Percentiles rank a stretch among this genome's conserved stretches.
Conservation (phyloP, 1,140 invertebrate species). For the Brachionus rubens region DNA sequence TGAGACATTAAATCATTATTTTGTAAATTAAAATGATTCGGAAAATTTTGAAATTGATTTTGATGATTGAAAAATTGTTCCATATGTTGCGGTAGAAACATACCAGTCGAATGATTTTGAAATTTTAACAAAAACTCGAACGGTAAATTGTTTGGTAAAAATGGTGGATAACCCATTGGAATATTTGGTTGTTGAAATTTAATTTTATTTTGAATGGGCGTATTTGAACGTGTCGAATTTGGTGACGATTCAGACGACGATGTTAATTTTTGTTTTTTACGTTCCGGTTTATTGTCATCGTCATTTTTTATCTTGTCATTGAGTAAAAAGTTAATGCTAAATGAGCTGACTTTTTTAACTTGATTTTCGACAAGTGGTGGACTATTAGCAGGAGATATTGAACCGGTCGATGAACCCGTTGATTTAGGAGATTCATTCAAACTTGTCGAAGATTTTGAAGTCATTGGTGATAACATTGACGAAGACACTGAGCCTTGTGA, state of each 20-base stretch:
- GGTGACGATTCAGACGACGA: neutral
- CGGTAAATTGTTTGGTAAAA: neutral
- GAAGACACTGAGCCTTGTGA: neutral
- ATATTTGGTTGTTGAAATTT: neutral
- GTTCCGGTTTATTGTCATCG: neutral
- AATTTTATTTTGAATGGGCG: neutral
- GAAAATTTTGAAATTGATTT: neutral
- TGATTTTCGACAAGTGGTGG: neutral
- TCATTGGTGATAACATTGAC: neutral
- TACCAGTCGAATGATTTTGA: slow-evolving; percentile 7
- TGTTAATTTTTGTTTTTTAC: no score
- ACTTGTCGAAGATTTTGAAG: neutral
- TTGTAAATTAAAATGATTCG: neutral
- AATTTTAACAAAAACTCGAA: neutral
- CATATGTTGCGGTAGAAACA: neutral
- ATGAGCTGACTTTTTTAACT: slow-evolving; percentile 13
- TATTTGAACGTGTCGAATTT: neutral
- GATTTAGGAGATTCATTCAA: slow-evolving; percentile 9
- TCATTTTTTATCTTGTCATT: neutral
- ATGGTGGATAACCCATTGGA: neutral
- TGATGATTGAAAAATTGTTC: slow-evolving; percentile 8
- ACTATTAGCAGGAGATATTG: neutral
- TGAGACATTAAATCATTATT: no score
- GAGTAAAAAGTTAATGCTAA: slow-evolving; percentile 15
- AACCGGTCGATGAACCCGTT: neutral